These are phyloP conservation scores for Geophilus truncorum DNA, from an alignment of 2,888 invertebrate species.

Conservation along the genomic window DNA sequence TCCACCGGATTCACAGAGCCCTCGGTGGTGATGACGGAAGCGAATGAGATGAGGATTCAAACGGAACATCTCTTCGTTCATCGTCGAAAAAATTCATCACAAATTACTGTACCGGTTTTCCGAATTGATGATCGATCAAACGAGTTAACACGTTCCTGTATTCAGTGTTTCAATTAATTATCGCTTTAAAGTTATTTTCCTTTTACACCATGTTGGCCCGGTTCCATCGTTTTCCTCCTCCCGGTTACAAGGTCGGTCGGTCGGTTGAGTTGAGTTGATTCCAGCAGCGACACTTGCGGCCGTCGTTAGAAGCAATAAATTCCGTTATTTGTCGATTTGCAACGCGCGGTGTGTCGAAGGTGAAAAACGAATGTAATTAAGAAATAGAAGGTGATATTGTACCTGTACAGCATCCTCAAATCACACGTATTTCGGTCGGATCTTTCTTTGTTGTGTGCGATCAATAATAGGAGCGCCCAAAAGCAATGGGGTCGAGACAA, in stretches of 20 bases:
- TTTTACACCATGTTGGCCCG: too few species aligned
- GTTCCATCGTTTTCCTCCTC: too few species aligned
- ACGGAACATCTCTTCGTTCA: not conserved
- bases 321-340: not conserved
- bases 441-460: not conserved
- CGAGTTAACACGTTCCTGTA: too few species aligned
- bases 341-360: not conserved
- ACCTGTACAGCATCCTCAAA: not conserved
- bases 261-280: too few species aligned
- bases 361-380: not conserved
- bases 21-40: not conserved
- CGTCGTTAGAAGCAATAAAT: not conserved
- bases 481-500: not conserved
- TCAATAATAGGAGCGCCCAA: not conserved
- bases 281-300: not conserved
- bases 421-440: not conserved
- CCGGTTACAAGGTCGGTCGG: too few species aligned
- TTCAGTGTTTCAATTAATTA: too few species aligned
- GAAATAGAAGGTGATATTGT: not conserved
- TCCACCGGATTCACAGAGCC: not conserved
- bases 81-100: not conserved
- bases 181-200: too few species aligned
- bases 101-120: not conserved
- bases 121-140: too few species aligned
- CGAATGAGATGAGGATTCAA: not conserved